Conservation (phyloP, 1,140 invertebrate species). For the Eriocheir sinensis region DNA sequence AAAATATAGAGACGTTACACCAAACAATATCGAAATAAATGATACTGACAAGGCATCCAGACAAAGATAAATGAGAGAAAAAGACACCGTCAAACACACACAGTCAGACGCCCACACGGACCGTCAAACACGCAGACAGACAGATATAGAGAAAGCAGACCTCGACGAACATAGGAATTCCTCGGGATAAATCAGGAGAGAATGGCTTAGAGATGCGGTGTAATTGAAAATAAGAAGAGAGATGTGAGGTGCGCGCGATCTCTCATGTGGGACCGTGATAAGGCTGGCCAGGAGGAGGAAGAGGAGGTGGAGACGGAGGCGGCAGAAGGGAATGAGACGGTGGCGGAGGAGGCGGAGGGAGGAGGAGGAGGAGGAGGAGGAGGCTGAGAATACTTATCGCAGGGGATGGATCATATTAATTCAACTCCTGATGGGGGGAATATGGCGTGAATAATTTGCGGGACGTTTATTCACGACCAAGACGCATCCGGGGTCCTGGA, state of each 20-base stretch:
- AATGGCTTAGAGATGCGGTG: slow-evolving; percentile 21
- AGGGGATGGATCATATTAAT: not conserved
- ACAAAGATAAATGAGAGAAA: too few relatives aligned
- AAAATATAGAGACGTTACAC: not conserved
- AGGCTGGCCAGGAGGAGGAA: not conserved
- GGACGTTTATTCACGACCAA: not conserved
- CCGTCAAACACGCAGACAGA: too few relatives aligned
- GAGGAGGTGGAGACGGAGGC: not conserved
- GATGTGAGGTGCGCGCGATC: not conserved
- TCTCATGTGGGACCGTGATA: slow-evolving; percentile 2
- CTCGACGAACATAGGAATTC: not conserved
- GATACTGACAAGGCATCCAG: too few relatives aligned
- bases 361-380: not conserved
- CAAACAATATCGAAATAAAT: too few relatives aligned
- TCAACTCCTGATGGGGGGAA: not conserved
- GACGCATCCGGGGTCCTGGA: not conserved
- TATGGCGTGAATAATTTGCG: slow-evolving; percentile 2
- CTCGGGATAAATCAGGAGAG: not conserved
- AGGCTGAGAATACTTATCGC: not conserved
- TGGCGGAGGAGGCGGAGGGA: not conserved
- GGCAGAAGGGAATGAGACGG: not conserved
- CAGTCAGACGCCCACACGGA: too few relatives aligned
- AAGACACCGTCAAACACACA: not conserved
- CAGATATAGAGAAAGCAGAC: not conserved
- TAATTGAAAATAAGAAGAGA: slow-evolving; percentile 26